These are phyloP conservation scores for Cinara cedri DNA, from an alignment of 2,888 invertebrate species.

Conservation along the genomic window DNA sequence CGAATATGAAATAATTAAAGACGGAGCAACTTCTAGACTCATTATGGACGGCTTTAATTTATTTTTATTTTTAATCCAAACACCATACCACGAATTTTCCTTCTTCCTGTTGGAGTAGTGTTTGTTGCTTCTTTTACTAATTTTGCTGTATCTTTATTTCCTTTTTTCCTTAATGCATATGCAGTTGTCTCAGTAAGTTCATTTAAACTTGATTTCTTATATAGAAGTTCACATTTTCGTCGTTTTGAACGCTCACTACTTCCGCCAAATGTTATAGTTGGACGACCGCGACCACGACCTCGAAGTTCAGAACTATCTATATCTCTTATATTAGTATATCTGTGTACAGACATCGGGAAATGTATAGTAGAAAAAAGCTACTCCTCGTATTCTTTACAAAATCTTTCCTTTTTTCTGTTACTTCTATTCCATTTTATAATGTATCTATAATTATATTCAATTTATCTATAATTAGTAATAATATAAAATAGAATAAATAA, in stretches of 20 bases:
- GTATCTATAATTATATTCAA: background rate
- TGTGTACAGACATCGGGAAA: background rate
- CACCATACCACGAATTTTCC: background rate
- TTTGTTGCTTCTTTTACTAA: background rate
- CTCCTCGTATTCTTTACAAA: background rate
- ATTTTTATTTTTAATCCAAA: background rate
- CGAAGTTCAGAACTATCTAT: background rate
- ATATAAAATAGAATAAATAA: background rate
- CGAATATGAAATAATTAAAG: background rate
- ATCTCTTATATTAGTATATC: background rate
- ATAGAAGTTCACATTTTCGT: background rate
- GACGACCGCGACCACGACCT: background rate
- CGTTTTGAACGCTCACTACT: background rate
- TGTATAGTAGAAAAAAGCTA: background rate
- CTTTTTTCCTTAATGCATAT: background rate
- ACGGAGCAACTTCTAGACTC: background rate
- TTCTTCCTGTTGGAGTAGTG: background rate
- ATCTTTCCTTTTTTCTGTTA: background rate
- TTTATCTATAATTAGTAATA: background rate
- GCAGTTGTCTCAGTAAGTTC: constrained; percentile 1
- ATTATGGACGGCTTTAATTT: background rate
- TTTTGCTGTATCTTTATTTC: constrained; percentile 9
- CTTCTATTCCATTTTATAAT: background rate
- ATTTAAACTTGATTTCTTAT: background rate
- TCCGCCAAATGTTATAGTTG: background rate